Evolutionary conservation across 2,797 vertebrate genomes (phyloP), one percentile per base, ranked within the genome.

Genomic region (Halcyon badia): DNA sequence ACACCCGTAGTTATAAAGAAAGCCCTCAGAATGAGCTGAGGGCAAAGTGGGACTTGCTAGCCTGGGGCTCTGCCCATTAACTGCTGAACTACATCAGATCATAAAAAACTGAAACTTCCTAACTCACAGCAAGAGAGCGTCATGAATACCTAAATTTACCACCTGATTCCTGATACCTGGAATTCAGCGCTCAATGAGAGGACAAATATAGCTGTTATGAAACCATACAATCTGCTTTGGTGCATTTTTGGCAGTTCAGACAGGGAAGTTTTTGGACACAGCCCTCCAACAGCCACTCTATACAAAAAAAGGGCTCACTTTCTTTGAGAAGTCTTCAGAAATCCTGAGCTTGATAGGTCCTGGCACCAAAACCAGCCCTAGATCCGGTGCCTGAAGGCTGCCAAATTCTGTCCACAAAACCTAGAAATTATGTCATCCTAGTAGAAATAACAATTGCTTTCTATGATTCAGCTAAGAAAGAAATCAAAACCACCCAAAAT

Each of bases 371-470:
- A 37, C 16, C 4, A 28, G 7, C 10, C 54, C 77, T 17, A 57
- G 41, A 83, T 80, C 68, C 7, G 4, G 57, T 68, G 89, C 25
- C 68, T n/a, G 41, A 21, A 8, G 52, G 75, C 78, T 94, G 94
- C 84, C 78, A 93, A 81, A 62, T 46, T 86, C 73, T 83, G 61
- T 54, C 62, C 66, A 65, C 75, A 86, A 92, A 95, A 80, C 71
- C 81, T 89, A 92, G 90, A 94, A 94, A 91, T 94, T 82, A 87
- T 95, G 82, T 90, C 78, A 94, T 80, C 61, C 25, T 41, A 11
- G 26, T 8, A 80, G 64, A 94, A 94, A 90, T 76, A 93, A 94
- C 86, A 93, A 77, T 60, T 80, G 68, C 81, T 92, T 96, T 93
- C 81, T 84, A 83, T 64, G 95, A 95, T 82, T 96, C 81, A 86